Base-by-base conservation (phyloP, 37 sponge, comb jelly and placozoan genomes). In the Mnemiopsis leidyi region DNA sequence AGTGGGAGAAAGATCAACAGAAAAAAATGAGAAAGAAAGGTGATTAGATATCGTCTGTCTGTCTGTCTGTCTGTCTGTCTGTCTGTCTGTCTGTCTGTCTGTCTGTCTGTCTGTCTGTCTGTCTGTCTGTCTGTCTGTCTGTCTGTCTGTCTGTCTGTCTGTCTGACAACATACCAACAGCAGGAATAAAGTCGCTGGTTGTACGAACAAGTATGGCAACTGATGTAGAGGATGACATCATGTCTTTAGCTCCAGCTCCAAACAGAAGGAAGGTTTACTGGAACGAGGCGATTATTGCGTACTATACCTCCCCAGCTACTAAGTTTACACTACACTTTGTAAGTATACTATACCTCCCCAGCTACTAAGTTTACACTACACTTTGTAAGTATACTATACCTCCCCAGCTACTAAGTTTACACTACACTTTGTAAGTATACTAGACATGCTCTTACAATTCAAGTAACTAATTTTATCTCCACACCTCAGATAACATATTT, bases 281-380 rank as follows among this genome's bases (percentile, higher is more conserved):
- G 61, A 38, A 33, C 24, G 90, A 85, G 35, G 61, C 40, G 5
- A 13, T 85, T n/a, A 26, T 85, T 2, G 90, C 90, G 2, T 85
- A 40, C 90, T 85, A 85, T 29, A 85, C 39, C 29, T 38, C 90
- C 25, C 90, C 90, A 25, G 90, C 61, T 33, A 40, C 61, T 61
- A 85, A 85, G 48, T 85, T 85, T 33, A 85, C 90, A 39, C 48
- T 85, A 9, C 90, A 85, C 29, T 85, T 85, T 21, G 90, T 85
- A 25, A 39, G 90, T 85, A 28, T 85, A 40, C 90, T 85, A 85
- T 29, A 85, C 39, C 29, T 38, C 90, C 25, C 90, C 90, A 25
- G 90, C 61, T 33, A 40, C 61, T 61, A 85, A 85, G 48, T 85
- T 85, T 33, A 85, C 90, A 39, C 48, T 85, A 9, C 90, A 85